phyloP scores from a whole-genome alignment of 1,140 invertebrate species.

The Euura lappo region DNA sequence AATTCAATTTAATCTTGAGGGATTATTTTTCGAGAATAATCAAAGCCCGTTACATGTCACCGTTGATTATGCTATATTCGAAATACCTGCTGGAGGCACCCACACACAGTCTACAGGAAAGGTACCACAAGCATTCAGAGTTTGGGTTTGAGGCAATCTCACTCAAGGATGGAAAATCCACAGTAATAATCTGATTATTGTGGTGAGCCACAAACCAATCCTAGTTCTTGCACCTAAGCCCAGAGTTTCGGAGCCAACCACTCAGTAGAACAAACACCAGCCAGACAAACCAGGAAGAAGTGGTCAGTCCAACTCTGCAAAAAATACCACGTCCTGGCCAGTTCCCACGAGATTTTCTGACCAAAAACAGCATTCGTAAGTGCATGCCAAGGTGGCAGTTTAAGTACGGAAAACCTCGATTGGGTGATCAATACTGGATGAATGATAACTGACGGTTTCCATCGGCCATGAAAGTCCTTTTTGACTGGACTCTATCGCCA shows the following conservation, averaged over 20 bases:
- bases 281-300: not conserved
- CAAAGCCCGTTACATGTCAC: not conserved
- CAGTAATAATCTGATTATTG: not conserved
- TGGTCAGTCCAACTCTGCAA: not conserved
- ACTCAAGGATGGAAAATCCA: not conserved
- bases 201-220: not conserved
- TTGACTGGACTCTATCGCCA: too few relatives aligned
- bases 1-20: slow-evolving; percentile 5
- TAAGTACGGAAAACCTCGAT: not conserved
- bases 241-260: not conserved
- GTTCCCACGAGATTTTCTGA: not conserved
- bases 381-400: not conserved
- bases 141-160: not conserved
- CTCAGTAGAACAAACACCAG: slow-evolving; percentile 2
- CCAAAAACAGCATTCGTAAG: not conserved
- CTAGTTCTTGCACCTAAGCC: not conserved
- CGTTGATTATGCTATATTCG: not conserved
- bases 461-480: too few relatives aligned
- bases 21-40: not conserved
- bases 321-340: not conserved
- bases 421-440: not conserved
- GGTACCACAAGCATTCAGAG: not conserved
- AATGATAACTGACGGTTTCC: too few relatives aligned
- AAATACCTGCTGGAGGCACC: not conserved
- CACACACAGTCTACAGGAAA: not conserved